Evolutionary conservation across 1,140 invertebrate species (phyloP), one percentile per base, ranked within the genome.

Genomic region (Pemphigus obesinymphae): DNA sequence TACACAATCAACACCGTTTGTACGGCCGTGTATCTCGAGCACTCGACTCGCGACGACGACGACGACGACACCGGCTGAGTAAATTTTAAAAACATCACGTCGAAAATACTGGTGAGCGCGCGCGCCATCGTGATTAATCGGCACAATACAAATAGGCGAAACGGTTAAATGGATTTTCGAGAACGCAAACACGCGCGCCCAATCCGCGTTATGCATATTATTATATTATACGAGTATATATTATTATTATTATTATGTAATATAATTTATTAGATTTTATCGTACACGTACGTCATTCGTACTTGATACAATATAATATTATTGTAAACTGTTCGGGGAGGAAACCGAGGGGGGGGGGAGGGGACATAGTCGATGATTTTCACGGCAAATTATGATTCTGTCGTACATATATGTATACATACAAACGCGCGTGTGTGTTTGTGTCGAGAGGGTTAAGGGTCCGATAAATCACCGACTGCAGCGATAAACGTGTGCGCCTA

Each of bases 391-490:
- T 78, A 78, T 34, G 23, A 40, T 55, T 26, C 50, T 34, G 75
- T 43, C 48, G 75, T n/a, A n/a, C n/a, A n/a, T n/a, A n/a, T n/a
- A n/a, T n/a, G n/a, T n/a, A 40, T 11, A 23, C 50, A 5, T 4
- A 20, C 6, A 7, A n/a, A 6, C 2, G 17, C 48, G 17, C 20
- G 50, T 7, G 20, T n/a, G n/a, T n/a, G n/a, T n/a, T n/a, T 20
- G 50, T 3, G 17, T 1, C 66, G 6, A 78, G 53, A 78, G 75
- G 75, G 75, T 78, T 78, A 61, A 78, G 50, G 75, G 75, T 23
- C 53, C 50, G 26, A 78, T 78, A 78, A 78, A 78, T 78, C 75
- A 78, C 75, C n/a, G n/a, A n/a, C n/a, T n/a, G n/a, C n/a, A n/a
- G 50, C 43, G 37, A 40, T 40, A 10, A 5, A 10, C 37, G 10